phyloP scores from a whole-genome alignment of 1,140 invertebrate genomes.

The Aphaenogaster floridana region DNA sequence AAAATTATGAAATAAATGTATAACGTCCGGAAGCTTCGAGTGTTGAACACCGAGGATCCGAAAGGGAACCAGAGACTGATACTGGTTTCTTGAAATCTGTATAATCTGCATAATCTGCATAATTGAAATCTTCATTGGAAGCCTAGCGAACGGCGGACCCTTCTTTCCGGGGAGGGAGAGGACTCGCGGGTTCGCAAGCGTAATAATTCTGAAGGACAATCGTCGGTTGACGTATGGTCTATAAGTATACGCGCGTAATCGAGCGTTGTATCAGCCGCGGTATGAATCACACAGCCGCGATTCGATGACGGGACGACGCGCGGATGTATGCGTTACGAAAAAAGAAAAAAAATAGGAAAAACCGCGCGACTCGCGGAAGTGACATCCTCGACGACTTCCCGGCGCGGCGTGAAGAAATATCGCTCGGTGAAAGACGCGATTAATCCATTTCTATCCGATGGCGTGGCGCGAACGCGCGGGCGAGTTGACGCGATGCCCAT shows the following conservation, averaged over 20 bases:
- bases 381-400: background rate
- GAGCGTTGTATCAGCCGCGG: background rate
- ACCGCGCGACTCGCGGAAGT: background rate
- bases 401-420: background rate
- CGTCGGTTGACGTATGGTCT: slow-evolving; percentile 1
- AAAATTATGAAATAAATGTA: background rate
- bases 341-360: background rate
- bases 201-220: slow-evolving; percentile 41
- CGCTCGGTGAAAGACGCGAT: background rate
- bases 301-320: slow-evolving; percentile 1
- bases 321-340: background rate
- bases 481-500: slow-evolving; percentile 52
- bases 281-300: slow-evolving; percentile 22
- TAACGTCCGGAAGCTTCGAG: background rate
- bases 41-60: background rate
- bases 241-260: background rate
- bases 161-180: slow-evolving; percentile 3
- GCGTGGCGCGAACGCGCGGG: background rate
- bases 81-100: background rate
- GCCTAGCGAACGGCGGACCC: background rate
- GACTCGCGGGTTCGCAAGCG: background rate
- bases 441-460: slow-evolving; percentile 27
- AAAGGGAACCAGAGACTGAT: background rate
- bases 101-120: background rate
- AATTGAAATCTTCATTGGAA: background rate